Evolutionary conservation across 2,888 invertebrate genomes (phyloP).

Genomic region (Hymenopus coronatus): DNA sequence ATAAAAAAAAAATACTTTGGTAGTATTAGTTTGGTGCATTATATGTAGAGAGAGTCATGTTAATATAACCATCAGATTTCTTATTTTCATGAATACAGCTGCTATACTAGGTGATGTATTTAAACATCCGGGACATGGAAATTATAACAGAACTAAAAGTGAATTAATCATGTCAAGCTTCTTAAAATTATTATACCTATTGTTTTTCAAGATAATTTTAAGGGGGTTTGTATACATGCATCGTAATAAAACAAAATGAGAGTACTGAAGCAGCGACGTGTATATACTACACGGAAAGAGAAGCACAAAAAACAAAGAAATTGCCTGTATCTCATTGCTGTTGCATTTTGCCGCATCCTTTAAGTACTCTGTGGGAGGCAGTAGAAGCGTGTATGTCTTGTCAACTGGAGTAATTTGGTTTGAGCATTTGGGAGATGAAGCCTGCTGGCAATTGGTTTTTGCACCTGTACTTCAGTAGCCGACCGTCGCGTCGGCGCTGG

Average conservation of each 20-base stretch:
- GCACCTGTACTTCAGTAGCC: not conserved
- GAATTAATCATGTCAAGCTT: not conserved
- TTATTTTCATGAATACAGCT: no score
- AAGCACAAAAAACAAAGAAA: not conserved
- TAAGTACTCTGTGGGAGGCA: not conserved
- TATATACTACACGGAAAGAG: not conserved
- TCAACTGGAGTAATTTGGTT: not conserved
- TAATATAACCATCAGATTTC: no score
- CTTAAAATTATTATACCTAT: not conserved
- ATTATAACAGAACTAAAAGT: not conserved
- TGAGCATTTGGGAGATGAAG: not conserved
- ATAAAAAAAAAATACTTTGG: no score
- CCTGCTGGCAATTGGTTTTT: not conserved
- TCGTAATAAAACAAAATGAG: not conserved
- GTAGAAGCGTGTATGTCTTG: not conserved
- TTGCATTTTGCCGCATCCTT: not conserved
- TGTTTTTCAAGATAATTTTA: not conserved
- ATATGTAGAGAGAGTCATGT: no score
- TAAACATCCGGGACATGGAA: not conserved
- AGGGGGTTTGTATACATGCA: not conserved
- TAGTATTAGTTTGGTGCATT: no score
- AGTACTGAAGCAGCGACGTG: not conserved
- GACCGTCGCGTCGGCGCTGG: not conserved
- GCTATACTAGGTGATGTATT: no score
- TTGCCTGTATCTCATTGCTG: not conserved